Evolutionary conservation across 1,140 invertebrate species (phyloP).

Genomic region (Pristionchus pacificus): DNA sequence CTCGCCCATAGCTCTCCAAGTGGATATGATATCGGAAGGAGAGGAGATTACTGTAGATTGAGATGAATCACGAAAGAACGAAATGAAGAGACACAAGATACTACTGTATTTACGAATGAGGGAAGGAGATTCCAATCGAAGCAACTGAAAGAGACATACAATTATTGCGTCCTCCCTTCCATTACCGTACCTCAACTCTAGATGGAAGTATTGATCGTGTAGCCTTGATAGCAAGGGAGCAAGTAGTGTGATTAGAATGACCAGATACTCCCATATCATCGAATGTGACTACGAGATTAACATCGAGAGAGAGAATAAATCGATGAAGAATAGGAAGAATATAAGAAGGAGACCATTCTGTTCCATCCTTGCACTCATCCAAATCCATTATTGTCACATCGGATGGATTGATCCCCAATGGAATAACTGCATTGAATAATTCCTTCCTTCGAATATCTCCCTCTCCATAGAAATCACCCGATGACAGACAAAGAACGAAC

Average conservation of each 20-base stretch:
- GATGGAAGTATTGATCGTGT: neutral
- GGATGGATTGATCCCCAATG: slow-evolving; percentile 72
- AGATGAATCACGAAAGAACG: neutral
- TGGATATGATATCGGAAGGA: slow-evolving; percentile 38
- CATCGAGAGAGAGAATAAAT: neutral
- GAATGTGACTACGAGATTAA: neutral
- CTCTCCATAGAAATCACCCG: slow-evolving; percentile 67
- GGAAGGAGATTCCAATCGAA: slow-evolving; percentile 31
- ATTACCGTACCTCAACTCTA: neutral
- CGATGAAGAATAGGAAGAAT: neutral
- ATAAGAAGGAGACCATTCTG: slow-evolving; percentile 10
- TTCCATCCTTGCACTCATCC: slow-evolving; percentile 68
- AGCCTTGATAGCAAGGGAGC: neutral
- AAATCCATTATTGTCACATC: slow-evolving; percentile 69
- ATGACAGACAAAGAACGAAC: slow-evolving; percentile 75
- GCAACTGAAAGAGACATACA: slow-evolving; percentile 49
- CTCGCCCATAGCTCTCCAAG: slow-evolving; percentile 71
- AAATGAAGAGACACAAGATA: neutral
- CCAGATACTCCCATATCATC: slow-evolving; percentile 62
- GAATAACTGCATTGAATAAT: slow-evolving; percentile 72
- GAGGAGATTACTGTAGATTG: slow-evolving; percentile 10
- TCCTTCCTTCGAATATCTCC: slow-evolving; percentile 71
- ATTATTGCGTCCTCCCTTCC: too few species aligned
- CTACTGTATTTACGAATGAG: slow-evolving; percentile 19
- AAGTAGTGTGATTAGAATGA: slow-evolving; percentile 44